Conservation (phyloP, 1,140 invertebrate species). For the Bombus affinis region DNA sequence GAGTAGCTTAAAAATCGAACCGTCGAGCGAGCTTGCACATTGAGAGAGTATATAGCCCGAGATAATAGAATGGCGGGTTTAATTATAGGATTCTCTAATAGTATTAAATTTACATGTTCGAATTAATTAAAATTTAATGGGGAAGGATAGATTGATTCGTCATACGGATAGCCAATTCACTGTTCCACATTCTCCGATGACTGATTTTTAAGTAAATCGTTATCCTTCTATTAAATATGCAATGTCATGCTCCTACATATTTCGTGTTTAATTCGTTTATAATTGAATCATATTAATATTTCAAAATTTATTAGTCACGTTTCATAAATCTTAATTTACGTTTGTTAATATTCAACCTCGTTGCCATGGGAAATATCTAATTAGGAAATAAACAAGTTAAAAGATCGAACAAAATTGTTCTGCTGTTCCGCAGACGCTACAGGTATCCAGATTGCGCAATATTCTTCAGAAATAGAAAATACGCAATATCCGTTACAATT, state of each 20-base stretch:
- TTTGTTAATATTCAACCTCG: not conserved
- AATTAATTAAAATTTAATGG: not conserved
- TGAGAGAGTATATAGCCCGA: too few species aligned
- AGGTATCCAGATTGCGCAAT: not conserved
- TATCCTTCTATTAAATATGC: not conserved
- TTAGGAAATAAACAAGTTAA: not conserved
- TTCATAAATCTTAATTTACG: not conserved
- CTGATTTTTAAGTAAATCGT: not conserved
- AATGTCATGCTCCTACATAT: not conserved
- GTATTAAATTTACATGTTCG: not conserved
- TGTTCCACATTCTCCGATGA: not conserved
- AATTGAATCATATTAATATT: not conserved
- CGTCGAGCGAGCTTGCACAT: not conserved
- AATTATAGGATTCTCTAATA: not conserved
- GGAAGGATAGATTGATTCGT: not conserved
- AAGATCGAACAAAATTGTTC: not conserved
- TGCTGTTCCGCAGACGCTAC: not conserved
- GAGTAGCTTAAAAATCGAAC: slow-evolving; percentile 4
- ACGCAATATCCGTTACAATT: not conserved
- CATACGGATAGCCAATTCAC: not conserved
- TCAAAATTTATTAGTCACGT: not conserved
- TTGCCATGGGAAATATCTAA: not conserved
- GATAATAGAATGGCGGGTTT: not conserved
- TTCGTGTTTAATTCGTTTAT: not conserved
- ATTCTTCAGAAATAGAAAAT: not conserved